Conservation (phyloP, 37 sponge, comb jelly and placozoan genomes). For the Diacarnus erythraeanus region DNA sequence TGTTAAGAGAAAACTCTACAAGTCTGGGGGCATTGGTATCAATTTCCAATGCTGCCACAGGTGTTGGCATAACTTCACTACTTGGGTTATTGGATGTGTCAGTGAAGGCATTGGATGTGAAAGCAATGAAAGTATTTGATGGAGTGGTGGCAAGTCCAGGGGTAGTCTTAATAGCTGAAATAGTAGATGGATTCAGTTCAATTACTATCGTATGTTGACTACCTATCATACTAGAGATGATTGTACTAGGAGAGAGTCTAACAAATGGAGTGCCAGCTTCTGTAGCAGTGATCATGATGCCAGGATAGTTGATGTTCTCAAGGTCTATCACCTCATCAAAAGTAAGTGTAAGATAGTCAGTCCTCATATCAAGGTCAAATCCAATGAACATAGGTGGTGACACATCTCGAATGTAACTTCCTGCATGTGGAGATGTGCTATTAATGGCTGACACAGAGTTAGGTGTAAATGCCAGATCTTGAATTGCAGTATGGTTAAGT, state of each 20-base stretch:
- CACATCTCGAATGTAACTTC: slow-evolving; percentile 46
- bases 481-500: slow-evolving; percentile 42
- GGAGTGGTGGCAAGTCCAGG: slow-evolving; percentile 23
- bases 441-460: slow-evolving; percentile 54
- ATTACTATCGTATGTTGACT: slow-evolving; percentile 51
- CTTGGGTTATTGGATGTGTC: slow-evolving; percentile 51
- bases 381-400: slow-evolving; percentile 49
- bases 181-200: slow-evolving; percentile 38
- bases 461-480: slow-evolving; percentile 59
- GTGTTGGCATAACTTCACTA: not conserved
- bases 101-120: slow-evolving; percentile 25
- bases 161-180: slow-evolving; percentile 61
- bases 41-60: slow-evolving; percentile 1
- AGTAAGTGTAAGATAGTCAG: slow-evolving; percentile 56
- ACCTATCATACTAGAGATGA: slow-evolving; percentile 27
- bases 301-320: slow-evolving; percentile 25
- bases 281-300: slow-evolving; percentile 34
- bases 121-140: slow-evolving; percentile 33
- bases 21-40: slow-evolving; percentile 52
- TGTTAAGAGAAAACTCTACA: slow-evolving; percentile 57
- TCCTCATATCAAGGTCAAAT: slow-evolving; percentile 64
- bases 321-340: slow-evolving; percentile 74
- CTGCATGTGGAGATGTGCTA: slow-evolving; percentile 46
- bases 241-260: slow-evolving; percentile 18
- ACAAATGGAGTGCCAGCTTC: slow-evolving; percentile 1